phyloP scores from a whole-genome alignment of 2,888 invertebrate species.

The Netelia virgata region DNA sequence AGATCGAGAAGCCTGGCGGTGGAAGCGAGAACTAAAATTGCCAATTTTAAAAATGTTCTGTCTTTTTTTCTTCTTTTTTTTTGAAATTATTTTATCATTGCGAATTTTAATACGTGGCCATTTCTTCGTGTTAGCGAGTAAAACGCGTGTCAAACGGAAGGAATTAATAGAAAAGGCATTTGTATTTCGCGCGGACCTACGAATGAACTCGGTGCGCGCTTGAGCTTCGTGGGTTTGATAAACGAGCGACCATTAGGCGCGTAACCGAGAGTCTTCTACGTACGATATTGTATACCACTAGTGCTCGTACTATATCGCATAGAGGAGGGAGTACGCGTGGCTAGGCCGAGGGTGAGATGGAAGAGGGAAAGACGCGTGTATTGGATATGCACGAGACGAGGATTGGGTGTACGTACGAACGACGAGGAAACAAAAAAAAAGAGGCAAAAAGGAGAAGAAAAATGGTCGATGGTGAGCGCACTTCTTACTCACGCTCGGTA shows the following conservation, averaged over 20 bases:
- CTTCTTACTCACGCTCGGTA: conserved; percentile 56
- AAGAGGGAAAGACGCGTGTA: conserved; percentile 26
- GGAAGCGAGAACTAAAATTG: no score
- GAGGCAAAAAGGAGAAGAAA: conserved; percentile 29
- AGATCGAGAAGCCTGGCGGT: background rate
- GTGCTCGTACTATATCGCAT: background rate
- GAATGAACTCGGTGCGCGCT: conserved; percentile 17
- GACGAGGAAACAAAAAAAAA: conserved; percentile 1
- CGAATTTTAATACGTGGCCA: background rate
- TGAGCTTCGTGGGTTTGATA: conserved; percentile 57
- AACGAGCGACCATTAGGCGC: conserved; percentile 68
- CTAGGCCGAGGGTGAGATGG: conserved; percentile 39
- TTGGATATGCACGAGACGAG: conserved; percentile 24
- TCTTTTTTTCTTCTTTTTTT: background rate
- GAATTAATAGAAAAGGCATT: conserved; percentile 81
- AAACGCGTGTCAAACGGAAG: conserved; percentile 72
- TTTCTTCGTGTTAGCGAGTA: background rate
- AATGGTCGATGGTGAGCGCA: conserved; percentile 52
- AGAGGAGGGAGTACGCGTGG: conserved; percentile 21
- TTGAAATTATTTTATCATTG: background rate
- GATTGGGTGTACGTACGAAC: conserved; percentile 35
- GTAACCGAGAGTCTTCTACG: conserved; percentile 60
- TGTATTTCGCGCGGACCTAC: conserved; percentile 76
- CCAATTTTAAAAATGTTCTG: background rate
- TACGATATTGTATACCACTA: conserved; percentile 17